Evolutionary conservation across 2,113 vertebrate genomes (phyloP).

Genomic region (Dermatemys mawii): DNA sequence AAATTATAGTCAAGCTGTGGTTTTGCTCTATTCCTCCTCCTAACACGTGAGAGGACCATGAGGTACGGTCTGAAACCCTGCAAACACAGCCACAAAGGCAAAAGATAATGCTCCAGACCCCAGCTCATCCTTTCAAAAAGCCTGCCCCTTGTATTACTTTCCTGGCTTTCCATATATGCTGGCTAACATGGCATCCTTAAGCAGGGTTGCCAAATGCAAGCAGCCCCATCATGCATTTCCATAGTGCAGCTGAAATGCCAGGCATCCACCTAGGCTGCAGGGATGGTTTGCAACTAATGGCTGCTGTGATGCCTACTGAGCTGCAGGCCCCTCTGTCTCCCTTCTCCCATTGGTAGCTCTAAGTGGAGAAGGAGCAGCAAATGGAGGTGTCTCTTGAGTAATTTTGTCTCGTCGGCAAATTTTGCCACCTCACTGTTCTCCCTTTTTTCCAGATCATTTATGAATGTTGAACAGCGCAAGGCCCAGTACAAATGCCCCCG

Average conservation of each 20-base stretch:
- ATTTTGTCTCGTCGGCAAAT: too few species aligned
- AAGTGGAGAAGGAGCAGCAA: not conserved
- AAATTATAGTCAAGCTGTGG: not conserved
- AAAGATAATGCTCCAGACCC: conserved; percentile 25
- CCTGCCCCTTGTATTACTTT: not conserved
- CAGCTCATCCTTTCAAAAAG: conserved; percentile 43
- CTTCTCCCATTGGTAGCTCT: not conserved
- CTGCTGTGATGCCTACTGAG: not conserved
- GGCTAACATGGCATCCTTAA: too few species aligned
- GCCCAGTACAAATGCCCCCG: too few species aligned
- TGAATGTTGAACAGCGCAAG: too few species aligned
- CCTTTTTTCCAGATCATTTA: too few species aligned
- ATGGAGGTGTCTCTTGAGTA: not conserved
- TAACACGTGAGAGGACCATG: not conserved
- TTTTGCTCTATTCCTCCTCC: not conserved
- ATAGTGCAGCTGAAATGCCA: not conserved
- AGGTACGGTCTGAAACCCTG: not conserved
- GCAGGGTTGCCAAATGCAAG: not conserved
- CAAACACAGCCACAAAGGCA: not conserved
- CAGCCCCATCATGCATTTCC: not conserved
- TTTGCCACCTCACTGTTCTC: too few species aligned
- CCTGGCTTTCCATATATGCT: not conserved
- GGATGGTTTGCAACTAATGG: not conserved
- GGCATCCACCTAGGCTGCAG: too few species aligned
- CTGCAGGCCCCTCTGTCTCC: not conserved